Evolutionary conservation across 1,140 invertebrate genomes (phyloP).

Genomic region (Pseudomyrmex sp.): DNA sequence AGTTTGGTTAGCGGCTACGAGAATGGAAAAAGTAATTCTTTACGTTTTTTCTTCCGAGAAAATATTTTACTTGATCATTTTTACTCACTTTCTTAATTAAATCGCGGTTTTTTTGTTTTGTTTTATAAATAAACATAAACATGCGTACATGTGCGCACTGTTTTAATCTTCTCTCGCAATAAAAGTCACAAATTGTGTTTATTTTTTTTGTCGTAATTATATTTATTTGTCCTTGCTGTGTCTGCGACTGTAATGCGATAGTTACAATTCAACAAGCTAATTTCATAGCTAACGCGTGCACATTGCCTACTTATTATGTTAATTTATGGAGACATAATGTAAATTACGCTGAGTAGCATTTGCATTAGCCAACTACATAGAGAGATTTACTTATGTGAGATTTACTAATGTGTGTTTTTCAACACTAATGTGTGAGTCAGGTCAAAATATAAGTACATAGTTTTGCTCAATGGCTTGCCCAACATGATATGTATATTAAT

Average conservation of each 20-base stretch:
- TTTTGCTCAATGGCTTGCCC: not conserved
- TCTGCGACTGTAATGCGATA: not conserved
- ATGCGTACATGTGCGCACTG: too few relatives aligned
- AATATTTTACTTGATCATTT: not conserved
- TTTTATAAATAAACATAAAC: not conserved
- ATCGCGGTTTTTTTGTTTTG: too few relatives aligned
- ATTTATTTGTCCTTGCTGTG: not conserved
- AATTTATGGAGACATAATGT: conserved; percentile 42
- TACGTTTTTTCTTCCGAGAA: not conserved
- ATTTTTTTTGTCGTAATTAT: not conserved
- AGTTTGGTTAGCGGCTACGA: not conserved
- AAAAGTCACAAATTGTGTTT: not conserved
- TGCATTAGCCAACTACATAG: conserved; percentile 30
- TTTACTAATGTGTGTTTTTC: not conserved
- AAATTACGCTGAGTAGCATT: conserved; percentile 39
- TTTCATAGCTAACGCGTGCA: conserved; percentile 10
- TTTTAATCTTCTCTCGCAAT: too few relatives aligned
- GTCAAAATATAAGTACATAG: not conserved
- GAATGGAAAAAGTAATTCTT: not conserved
- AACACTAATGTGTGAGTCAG: conserved; percentile 4
- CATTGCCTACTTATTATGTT: conserved; percentile 40
- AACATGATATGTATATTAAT: not conserved
- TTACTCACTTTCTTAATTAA: too few relatives aligned
- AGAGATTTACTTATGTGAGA: conserved; percentile 15
- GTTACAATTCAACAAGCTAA: conserved; percentile 28